These are phyloP conservation scores for Magallana angulata DNA, from an alignment of 1,140 invertebrate genomes.

Conservation along the genomic window DNA sequence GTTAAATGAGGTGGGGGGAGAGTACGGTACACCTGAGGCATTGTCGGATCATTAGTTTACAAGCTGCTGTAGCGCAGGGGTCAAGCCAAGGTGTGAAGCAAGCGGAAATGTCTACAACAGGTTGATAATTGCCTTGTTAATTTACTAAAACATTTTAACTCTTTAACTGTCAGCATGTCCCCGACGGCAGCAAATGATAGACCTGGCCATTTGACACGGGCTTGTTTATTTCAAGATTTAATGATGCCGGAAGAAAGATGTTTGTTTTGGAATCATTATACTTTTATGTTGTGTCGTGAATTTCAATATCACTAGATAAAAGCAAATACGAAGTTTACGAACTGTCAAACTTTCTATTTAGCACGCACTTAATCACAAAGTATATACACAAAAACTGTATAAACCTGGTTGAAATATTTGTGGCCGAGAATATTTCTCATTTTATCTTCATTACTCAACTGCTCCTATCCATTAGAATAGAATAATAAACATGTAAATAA, in stretches of 20 bases:
- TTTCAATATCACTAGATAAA: too few relatives aligned
- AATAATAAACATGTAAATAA: slow-evolving; percentile 1
- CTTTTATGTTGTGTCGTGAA: not conserved
- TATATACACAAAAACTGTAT: not conserved
- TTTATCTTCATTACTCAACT: slow-evolving; percentile 28
- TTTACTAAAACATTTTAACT: not conserved
- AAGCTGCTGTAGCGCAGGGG: not conserved
- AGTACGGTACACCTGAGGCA: not conserved
- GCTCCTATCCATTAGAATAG: not conserved
- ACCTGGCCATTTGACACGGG: slow-evolving; percentile 6
- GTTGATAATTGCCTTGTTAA: slow-evolving; percentile 31
- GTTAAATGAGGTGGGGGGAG: not conserved
- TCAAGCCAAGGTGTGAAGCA: slow-evolving; percentile 2
- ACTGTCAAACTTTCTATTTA: too few relatives aligned
- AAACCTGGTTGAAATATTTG: not conserved
- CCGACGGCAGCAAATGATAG: slow-evolving; percentile 21
- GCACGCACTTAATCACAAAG: not conserved
- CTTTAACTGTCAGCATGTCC: slow-evolving; percentile 20
- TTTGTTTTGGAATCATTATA: not conserved
- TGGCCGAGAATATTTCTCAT: not conserved
- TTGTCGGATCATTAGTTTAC: not conserved
- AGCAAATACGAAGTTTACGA: too few relatives aligned
- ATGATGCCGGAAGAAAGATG: slow-evolving; percentile 30
- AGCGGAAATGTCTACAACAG: slow-evolving; percentile 18
- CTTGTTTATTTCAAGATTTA: slow-evolving; percentile 23